phyloP scores from a whole-genome alignment of 2,888 invertebrate genomes.

The Hypolimnas misippus region DNA sequence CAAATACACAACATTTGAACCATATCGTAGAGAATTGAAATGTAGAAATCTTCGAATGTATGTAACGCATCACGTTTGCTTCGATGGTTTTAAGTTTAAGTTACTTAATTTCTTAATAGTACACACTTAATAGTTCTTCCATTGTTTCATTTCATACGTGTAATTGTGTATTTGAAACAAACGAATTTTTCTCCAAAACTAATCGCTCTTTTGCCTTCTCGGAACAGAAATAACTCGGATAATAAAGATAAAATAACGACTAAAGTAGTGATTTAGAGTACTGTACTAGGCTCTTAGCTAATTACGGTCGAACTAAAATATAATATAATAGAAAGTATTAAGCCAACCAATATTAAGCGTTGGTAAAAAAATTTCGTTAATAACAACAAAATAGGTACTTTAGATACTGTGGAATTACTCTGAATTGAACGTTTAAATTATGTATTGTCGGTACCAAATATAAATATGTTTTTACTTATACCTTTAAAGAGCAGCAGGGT shows the following conservation, averaged over 20 bases:
- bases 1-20: not conserved
- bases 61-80: not conserved
- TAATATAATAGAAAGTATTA: not conserved
- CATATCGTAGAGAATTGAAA: not conserved
- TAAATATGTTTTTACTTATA: too few species aligned
- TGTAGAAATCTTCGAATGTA: not conserved
- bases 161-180: slow-evolving; percentile 13
- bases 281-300: not conserved
- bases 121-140: not conserved
- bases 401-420: too few species aligned
- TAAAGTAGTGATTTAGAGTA: not conserved
- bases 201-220: slow-evolving; percentile 7
- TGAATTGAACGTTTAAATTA: too few species aligned
- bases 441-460: too few species aligned
- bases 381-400: too few species aligned
- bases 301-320: not conserved
- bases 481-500: too few species aligned
- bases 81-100: not conserved
- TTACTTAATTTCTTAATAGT: not conserved
- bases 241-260: slow-evolving; percentile 6
- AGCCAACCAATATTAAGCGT: not conserved
- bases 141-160: slow-evolving; percentile 12
- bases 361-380: too few species aligned
- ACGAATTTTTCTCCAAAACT: slow-evolving; percentile 13
- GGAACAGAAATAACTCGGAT: slow-evolving; percentile 1